phyloP scores from a whole-genome alignment of 2,797 vertebrate genomes.

The Chelon auratus region DNA sequence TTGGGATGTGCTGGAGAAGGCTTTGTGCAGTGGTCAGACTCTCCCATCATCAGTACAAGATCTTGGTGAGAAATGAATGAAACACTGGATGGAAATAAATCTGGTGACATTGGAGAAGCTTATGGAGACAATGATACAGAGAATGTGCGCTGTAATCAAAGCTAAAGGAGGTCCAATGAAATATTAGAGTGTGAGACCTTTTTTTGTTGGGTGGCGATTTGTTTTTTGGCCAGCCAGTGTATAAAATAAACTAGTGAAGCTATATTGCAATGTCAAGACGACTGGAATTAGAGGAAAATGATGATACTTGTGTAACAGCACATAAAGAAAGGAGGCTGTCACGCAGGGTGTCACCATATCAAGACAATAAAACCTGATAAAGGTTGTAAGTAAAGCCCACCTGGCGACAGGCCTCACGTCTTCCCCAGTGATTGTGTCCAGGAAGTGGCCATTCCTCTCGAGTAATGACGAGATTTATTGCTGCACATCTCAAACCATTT shows the following conservation, averaged over 20 bases:
- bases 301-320: conserved; percentile 23
- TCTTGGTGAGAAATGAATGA: too few relatives aligned
- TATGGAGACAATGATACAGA: too few relatives aligned
- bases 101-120: too few relatives aligned
- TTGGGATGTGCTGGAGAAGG: too few relatives aligned
- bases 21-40: too few relatives aligned
- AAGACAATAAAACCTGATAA: conserved; percentile 17
- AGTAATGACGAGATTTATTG: not conserved
- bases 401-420: not conserved
- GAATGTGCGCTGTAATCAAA: too few relatives aligned
- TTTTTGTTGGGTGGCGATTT: too few relatives aligned
- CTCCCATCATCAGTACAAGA: too few relatives aligned
- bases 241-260: not conserved
- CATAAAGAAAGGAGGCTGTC: conserved; percentile 8
- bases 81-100: too few relatives aligned
- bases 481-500: not conserved
- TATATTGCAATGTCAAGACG: conserved; percentile 19
- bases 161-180: too few relatives aligned
- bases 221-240: too few relatives aligned
- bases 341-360: conserved; percentile 17
- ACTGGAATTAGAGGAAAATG: conserved; percentile 35
- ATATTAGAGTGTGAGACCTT: too few relatives aligned
- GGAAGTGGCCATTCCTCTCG: not conserved
- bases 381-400: conserved; percentile 22
- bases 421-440: not conserved